Evolutionary conservation across 2,113 vertebrate genomes (phyloP).

Genomic region (Puntigrus tetrazona): DNA sequence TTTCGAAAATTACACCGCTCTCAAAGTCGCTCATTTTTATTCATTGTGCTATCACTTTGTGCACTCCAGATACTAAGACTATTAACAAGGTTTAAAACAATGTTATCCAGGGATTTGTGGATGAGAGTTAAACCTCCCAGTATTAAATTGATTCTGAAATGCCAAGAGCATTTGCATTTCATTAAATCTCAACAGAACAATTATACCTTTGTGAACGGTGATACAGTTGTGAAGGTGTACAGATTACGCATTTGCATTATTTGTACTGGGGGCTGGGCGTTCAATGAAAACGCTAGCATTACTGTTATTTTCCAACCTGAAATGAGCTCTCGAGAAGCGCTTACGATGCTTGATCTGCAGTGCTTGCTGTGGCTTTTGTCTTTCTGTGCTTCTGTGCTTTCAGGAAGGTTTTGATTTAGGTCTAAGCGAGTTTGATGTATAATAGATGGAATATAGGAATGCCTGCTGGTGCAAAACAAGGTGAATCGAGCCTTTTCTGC

Average conservation of each 20-base stretch:
- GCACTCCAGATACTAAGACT: conserved; percentile 57
- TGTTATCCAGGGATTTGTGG: conserved; percentile 61
- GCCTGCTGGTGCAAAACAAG: conserved; percentile 41
- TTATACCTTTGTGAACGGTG: conserved; percentile 49
- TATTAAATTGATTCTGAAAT: conserved; percentile 62
- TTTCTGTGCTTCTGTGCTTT: conserved; percentile 8
- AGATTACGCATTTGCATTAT: conserved; percentile 47
- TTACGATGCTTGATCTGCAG: neutral
- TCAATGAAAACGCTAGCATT: neutral
- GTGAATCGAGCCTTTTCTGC: conserved; percentile 12
- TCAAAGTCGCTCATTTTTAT: conserved; percentile 56
- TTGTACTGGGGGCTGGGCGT: neutral
- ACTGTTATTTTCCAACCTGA: neutral
- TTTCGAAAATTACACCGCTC: conserved; percentile 53
- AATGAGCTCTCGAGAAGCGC: neutral
- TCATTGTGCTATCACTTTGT: conserved; percentile 53
- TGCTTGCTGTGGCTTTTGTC: conserved; percentile 1
- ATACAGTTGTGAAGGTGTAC: conserved; percentile 47
- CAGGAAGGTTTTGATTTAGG: conserved; percentile 34
- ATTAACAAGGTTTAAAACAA: conserved; percentile 62
- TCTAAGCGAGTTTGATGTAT: conserved; percentile 39
- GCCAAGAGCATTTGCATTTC: conserved; percentile 57
- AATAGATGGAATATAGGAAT: conserved; percentile 30
- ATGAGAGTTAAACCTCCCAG: conserved; percentile 58
- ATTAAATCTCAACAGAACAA: conserved; percentile 56